A percentile compares a stretch with the other conserved stretches of the same genome.
phyloP scores from a whole-genome alignment of 1,140 invertebrate species.

The Diorhabda elongata region DNA sequence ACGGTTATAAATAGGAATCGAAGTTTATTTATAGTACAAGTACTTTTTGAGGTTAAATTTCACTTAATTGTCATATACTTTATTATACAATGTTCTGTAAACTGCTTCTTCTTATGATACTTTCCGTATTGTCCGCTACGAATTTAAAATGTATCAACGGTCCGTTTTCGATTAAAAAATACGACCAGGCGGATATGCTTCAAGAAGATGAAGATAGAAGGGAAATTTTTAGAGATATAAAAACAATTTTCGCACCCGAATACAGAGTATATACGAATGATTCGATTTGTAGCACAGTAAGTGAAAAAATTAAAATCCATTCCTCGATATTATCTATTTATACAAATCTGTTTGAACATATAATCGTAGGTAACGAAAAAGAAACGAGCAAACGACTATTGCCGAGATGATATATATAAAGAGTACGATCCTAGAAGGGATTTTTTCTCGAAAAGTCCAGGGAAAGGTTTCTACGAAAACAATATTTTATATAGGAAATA shows the following conservation, averaged over 20 bases:
- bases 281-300: background rate
- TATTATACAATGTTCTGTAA: background rate
- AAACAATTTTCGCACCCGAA: slow-evolving; percentile 28
- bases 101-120: background rate
- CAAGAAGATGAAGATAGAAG: slow-evolving; percentile 25
- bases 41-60: background rate
- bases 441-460: background rate
- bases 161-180: slow-evolving; percentile 6
- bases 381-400: background rate
- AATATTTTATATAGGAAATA: background rate
- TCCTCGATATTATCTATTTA: background rate
- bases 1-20: too few species aligned
- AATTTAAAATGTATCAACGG: background rate
- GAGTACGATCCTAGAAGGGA: background rate
- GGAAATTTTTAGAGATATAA: slow-evolving; percentile 26
- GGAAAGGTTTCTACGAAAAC: background rate
- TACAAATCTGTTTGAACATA: background rate
- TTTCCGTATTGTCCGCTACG: too few species aligned
- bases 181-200: slow-evolving; percentile 25
- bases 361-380: background rate
- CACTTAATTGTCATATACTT: background rate
- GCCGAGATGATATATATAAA: background rate
- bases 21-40: too few species aligned
- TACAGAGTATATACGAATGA: slow-evolving; percentile 9
- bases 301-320: too few species aligned